Conservation (phyloP, 2,113 vertebrate species). For the Anhinga rufa region DNA sequence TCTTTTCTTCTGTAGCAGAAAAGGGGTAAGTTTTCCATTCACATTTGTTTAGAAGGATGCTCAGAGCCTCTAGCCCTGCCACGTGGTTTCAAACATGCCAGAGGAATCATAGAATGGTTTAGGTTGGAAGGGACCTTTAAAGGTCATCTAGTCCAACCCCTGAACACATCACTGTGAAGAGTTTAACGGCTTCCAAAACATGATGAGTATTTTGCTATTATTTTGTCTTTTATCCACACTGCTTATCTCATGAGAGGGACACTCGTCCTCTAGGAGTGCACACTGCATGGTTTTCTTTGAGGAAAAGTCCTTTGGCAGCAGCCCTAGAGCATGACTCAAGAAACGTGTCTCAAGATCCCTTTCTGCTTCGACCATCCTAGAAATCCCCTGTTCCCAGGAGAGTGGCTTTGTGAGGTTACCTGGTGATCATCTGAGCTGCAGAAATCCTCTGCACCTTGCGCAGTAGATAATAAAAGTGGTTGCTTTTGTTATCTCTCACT, state of each 20-base stretch:
- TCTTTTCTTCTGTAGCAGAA: background rate
- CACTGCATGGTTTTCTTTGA: fast-evolving
- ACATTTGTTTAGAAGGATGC: background rate
- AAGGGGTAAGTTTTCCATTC: background rate
- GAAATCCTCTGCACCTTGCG: background rate
- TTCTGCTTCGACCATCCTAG: background rate
- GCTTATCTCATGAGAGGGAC: background rate
- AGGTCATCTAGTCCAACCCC: too few species aligned
- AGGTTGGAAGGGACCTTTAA: too few species aligned
- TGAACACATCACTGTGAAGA: background rate
- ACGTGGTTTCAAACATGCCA: background rate
- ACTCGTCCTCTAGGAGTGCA: background rate
- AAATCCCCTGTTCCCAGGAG: background rate
- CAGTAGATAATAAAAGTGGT: background rate
- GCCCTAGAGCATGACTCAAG: background rate
- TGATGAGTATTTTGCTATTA: background rate
- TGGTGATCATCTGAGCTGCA: background rate
- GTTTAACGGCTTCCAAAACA: background rate
- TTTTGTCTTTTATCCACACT: background rate
- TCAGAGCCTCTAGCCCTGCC: background rate
- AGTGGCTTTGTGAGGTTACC: background rate
- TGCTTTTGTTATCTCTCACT: background rate
- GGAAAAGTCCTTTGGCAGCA: background rate
- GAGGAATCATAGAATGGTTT: too few species aligned
- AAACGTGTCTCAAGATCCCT: background rate